Evolutionary conservation across 2,888 invertebrate species (phyloP), one percentile per base, ranked within the genome.

Genomic region (Lochmaea capreae): DNA sequence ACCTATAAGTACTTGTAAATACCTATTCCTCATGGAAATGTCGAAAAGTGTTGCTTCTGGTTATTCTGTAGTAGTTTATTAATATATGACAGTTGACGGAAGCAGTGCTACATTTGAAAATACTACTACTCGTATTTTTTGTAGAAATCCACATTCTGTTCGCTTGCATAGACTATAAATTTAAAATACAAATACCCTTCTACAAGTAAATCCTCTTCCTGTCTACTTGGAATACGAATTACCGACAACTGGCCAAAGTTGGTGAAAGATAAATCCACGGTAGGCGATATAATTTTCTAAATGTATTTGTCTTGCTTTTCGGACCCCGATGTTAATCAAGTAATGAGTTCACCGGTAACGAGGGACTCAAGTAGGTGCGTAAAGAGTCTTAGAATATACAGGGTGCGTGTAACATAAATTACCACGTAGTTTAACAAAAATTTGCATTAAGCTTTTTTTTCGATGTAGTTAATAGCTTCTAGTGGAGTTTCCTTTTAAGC

Each of bases 261-360:
- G 33, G 61, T 33, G 9, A 39, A 39, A 61, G 58, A 61, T 61
- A 61, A 61, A 61, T 61, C 61, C 39, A 61, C 61, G 10, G 18
- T 8, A 33, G 61, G 16, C 61, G 18, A 61, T 61, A 61, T 61
- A 61, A 61, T 61, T 61, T 61, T 61, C 61, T 61, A 39, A 61
- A 61, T 61, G 61, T 61, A 61, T 61, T 61, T 61, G 61, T 61
- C 61, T 61, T 61, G 39, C 54, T 54, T 10, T 16, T 18, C n/a
- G 10, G 61, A 26, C 61, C 61, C 26, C 26, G 16, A 14, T 9
- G 39, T 61, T 61, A 61, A 61, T 61, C 61, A 61, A 61, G 33
- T 61, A 61, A 61, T 61, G 61, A 33, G 39, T 61, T 61, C 39
- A 33, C 3, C 39, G 61, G 39, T 61, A 33, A 61, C 61, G 26